Conservation (phyloP, 2,113 vertebrate genomes). For the Scopus umbretta region DNA sequence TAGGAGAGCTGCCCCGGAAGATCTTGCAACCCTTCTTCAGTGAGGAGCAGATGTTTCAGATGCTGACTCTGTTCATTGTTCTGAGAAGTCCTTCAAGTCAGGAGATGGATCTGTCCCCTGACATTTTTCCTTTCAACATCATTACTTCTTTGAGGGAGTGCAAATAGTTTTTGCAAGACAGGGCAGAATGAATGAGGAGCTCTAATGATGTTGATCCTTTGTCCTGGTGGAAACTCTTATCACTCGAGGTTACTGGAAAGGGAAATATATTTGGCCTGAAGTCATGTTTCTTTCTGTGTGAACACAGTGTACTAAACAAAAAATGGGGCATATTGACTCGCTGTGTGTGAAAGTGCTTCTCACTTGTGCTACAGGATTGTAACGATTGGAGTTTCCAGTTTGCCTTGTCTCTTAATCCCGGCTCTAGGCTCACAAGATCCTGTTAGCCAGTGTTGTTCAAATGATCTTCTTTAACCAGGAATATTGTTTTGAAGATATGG, state of each 20-base stretch:
- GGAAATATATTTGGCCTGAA: background rate
- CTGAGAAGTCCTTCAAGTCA: constrained; percentile 9
- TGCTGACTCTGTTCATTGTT: background rate
- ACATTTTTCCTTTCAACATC: background rate
- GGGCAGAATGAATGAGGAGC: background rate
- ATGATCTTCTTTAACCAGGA: background rate
- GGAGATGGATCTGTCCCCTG: background rate
- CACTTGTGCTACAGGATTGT: background rate
- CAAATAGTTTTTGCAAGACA: background rate
- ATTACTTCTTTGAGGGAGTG: background rate
- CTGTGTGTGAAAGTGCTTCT: background rate
- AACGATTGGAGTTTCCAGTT: background rate
- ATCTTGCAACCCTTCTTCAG: background rate
- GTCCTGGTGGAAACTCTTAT: background rate
- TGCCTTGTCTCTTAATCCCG: background rate
- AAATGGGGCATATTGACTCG: background rate
- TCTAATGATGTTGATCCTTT: constrained; percentile 13
- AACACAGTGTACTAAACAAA: background rate
- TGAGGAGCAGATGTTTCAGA: background rate
- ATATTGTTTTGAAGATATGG: background rate
- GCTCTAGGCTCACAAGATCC: background rate
- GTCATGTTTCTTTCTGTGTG: background rate
- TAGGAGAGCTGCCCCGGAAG: background rate
- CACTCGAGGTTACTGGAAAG: background rate
- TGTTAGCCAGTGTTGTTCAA: background rate